These are phyloP conservation scores for Mus minutoides DNA, from an alignment of 2,797 vertebrate genomes.

Conservation along the genomic window DNA sequence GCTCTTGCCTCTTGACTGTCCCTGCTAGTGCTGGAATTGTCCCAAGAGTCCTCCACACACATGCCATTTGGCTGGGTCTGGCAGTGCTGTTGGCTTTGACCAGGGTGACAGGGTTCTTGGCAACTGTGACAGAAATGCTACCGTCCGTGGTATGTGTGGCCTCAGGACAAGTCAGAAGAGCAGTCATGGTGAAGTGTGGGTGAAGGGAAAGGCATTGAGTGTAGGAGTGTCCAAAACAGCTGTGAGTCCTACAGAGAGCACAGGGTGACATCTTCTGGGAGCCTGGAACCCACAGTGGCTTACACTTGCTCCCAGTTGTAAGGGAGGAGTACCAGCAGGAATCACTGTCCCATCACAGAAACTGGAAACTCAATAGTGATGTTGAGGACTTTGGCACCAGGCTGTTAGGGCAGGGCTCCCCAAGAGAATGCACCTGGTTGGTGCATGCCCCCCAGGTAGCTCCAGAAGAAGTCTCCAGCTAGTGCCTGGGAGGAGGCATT, in stretches of 20 bases:
- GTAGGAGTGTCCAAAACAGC: no score
- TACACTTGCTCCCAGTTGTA: no score
- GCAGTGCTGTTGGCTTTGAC: neutral
- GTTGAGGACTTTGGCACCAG: neutral
- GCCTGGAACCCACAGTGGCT: neutral
- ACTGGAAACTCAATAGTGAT: neutral
- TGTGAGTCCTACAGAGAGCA: neutral
- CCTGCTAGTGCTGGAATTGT: neutral
- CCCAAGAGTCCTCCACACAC: neutral
- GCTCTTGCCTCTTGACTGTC: neutral
- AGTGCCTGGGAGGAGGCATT: no score
- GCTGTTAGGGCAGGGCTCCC: neutral
- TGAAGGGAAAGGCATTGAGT: neutral
- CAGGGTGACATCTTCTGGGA: neutral
- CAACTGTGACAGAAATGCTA: neutral
- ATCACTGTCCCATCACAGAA: neutral
- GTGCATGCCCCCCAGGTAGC: neutral
- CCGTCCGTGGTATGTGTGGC: accelerated
- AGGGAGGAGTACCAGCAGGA: neutral
- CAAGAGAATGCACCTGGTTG: neutral
- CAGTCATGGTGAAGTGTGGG: neutral
- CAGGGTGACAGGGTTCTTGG: neutral
- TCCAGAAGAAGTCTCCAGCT: neutral
- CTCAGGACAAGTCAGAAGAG: neutral
- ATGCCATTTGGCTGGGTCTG: neutral